phyloP scores from a whole-genome alignment of 2,113 vertebrate species.

The Odobenus rosmarus region DNA sequence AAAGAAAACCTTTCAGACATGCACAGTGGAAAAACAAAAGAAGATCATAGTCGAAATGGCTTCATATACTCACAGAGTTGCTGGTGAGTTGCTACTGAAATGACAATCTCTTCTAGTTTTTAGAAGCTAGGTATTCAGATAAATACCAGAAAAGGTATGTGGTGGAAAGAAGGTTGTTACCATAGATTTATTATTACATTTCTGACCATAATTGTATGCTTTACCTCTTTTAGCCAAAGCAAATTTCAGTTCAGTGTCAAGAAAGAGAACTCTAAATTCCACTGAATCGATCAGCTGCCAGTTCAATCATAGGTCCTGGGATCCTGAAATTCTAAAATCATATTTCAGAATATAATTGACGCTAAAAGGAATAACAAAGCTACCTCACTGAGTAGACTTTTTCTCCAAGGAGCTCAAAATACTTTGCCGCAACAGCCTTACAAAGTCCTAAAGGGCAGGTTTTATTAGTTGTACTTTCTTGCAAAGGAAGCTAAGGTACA shows the following conservation, averaged over 20 bases:
- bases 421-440: not conserved
- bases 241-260: constrained; percentile 22
- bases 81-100: not conserved
- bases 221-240: constrained; percentile 55
- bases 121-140: constrained; percentile 53
- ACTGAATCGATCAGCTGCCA: constrained; percentile 33
- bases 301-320: not conserved
- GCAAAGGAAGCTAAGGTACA: constrained; percentile 38
- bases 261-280: constrained; percentile 40
- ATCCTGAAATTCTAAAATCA: constrained; percentile 61
- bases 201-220: constrained; percentile 52
- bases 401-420: constrained; percentile 44
- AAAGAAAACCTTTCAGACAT: constrained; percentile 35
- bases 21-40: constrained; percentile 42
- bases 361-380: not conserved
- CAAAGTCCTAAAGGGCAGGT: constrained; percentile 23
- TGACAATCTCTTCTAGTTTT: constrained; percentile 48
- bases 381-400: not conserved
- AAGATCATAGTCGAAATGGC: constrained; percentile 39
- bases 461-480: constrained; percentile 38
- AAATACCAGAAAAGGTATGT: constrained; percentile 57
- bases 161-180: constrained; percentile 38
- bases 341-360: constrained; percentile 64
- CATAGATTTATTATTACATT: constrained; percentile 21
- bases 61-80: not conserved